Evolutionary conservation across 2,888 invertebrate species (phyloP), one percentile per base, ranked within the genome.

Genomic region (Lochmaea crataegi): DNA sequence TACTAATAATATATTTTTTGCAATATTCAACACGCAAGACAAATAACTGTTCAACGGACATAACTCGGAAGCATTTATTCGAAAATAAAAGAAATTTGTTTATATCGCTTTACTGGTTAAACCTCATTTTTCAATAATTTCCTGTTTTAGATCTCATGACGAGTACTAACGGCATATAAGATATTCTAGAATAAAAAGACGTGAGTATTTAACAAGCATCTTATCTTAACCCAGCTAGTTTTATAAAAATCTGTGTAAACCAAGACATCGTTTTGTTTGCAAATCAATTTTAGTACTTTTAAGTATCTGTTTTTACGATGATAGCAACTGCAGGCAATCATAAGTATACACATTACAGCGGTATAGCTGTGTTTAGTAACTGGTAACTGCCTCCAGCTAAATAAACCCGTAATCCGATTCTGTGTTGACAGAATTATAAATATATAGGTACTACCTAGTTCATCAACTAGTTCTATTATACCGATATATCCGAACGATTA

Each of bases 391-490:
- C 51, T 51, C 51, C 5, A 51, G 51, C 16, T n/a, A n/a, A 16
- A 51, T 14, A 51, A 51, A 51, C 51, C 51, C 51, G 51, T 51
- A 51, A 51, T 51, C n/a, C 14, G n/a, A n/a, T 22, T 6, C 57
- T 57, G 57, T 57, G 57, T 64, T 53, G 68, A 42, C 61, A 26
- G 18, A 48, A 41, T 32, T 58, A 38, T 68, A 57, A 51, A 18
- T 14, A 42, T 42, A 51, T 4, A 16, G 1, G n/a, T n/a, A n/a
- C n/a, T 51, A 51, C n/a, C 51, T 51, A 45, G 12, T 4, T 45
- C 45, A 12, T 14, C 45, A 45, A 51, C 51, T 51, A 51, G 16
- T 14, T 51, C n/a, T n/a, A 51, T 51, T 16, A 14, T 51, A 51
- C 12, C 45, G 42, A 45, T 45, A 32, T 5, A 32, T 32, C 32